Conservation (phyloP, 35 echinoderm and acorn worm genomes). For the Chiridota heheva region DNA sequence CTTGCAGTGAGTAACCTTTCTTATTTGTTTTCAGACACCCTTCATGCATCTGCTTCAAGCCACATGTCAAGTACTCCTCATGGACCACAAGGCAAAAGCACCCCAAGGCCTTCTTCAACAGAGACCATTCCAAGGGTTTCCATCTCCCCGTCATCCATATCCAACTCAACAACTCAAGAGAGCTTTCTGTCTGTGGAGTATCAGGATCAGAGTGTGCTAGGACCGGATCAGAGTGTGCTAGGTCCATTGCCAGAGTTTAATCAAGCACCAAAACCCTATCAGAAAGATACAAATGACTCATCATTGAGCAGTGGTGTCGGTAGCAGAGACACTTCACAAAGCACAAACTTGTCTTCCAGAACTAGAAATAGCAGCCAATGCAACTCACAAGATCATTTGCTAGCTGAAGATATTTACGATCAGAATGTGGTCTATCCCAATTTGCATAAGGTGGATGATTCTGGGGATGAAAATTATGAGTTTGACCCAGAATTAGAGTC, state of each 20-base stretch:
- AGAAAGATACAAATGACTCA: slow-evolving; percentile 46
- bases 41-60: slow-evolving; percentile 10
- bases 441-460: slow-evolving; percentile 9
- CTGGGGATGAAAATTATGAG: slow-evolving; percentile 46
- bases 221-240: slow-evolving; percentile 44
- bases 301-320: slow-evolving; percentile 66
- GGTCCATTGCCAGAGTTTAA: slow-evolving; percentile 41
- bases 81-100: slow-evolving; percentile 21
- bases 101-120: slow-evolving; percentile 13
- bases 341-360: slow-evolving; percentile 30
- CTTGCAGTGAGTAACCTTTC: neutral
- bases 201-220: no score
- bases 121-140: slow-evolving; percentile 13
- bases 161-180: slow-evolving; percentile 47
- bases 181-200: slow-evolving; percentile 55
- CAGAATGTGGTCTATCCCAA: neutral
- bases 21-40: slow-evolving; percentile 15
- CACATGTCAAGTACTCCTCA: slow-evolving; percentile 1
- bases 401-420: neutral
- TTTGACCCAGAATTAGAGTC: slow-evolving; percentile 51
- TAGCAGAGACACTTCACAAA: slow-evolving; percentile 68
- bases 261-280: neutral
- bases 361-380: slow-evolving; percentile 10
- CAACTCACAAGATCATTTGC: neutral
- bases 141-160: slow-evolving; percentile 45